A percentile compares a stretch with the other conserved stretches of the same genome.
phyloP scores from a whole-genome alignment of 2,888 invertebrate species.

The Macrophya alboannulata region DNA sequence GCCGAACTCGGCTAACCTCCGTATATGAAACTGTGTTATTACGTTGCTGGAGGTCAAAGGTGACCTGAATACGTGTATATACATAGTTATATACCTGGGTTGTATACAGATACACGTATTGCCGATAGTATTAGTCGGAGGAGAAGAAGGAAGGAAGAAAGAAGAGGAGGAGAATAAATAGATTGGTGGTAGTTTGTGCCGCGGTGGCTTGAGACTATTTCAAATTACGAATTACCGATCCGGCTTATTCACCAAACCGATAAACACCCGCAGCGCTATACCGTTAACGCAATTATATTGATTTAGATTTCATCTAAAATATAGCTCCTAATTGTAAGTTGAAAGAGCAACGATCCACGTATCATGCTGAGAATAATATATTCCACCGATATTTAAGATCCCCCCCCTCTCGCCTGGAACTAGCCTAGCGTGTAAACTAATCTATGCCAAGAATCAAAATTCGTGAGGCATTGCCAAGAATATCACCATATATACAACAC shows the following conservation, averaged over 20 bases:
- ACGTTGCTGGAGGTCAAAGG: slow-evolving; percentile 44
- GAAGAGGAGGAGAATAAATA: background rate
- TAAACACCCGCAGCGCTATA: slow-evolving; percentile 50
- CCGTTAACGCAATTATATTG: slow-evolving; percentile 56
- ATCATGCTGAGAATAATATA: background rate
- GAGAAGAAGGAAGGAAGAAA: background rate
- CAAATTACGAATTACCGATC: slow-evolving; percentile 45
- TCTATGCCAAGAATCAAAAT: slow-evolving; percentile 18
- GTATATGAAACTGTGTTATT: slow-evolving; percentile 48
- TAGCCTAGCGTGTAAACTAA: background rate
- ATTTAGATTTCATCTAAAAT: slow-evolving; percentile 56
- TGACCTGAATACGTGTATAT: slow-evolving; percentile 9
- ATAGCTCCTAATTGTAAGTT: slow-evolving; percentile 55
- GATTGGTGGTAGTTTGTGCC: background rate
- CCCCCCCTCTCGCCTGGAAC: too few species aligned
- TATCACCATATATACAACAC: background rate
- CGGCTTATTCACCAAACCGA: slow-evolving; percentile 18
- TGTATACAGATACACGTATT: background rate
- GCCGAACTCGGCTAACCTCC: slow-evolving; percentile 45
- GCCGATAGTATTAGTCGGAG: background rate
- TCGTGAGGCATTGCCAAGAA: slow-evolving; percentile 6
- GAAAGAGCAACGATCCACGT: slow-evolving; percentile 20
- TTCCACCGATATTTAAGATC: background rate
- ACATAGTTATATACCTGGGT: background rate
- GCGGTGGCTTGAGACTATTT: background rate